Conservation (phyloP, 1,140 invertebrate species). For the Geopemphigus sp. region DNA sequence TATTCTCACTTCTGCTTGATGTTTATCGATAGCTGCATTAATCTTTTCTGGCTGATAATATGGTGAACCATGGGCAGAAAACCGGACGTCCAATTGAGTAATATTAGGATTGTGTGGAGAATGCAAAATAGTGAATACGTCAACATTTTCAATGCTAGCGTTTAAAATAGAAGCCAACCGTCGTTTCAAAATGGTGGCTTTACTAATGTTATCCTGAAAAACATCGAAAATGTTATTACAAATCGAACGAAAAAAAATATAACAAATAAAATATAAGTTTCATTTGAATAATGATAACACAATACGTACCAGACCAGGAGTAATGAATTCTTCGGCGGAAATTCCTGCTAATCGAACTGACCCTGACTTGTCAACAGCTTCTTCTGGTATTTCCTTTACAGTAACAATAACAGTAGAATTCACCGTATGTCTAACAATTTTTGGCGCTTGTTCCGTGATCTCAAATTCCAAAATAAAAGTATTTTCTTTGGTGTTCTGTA, state of each 20-base stretch:
- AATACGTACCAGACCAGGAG: constrained; percentile 56
- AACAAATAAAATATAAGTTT: no score
- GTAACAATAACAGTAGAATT: constrained; percentile 78
- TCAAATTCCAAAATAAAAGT: constrained; percentile 69
- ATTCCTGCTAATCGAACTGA: constrained; percentile 80
- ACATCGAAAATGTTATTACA: constrained; percentile 39
- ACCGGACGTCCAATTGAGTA: constrained; percentile 75
- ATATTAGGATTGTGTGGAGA: constrained; percentile 64
- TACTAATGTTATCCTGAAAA: constrained; percentile 64
- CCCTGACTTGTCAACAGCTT: constrained; percentile 85
- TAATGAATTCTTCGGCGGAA: constrained; percentile 81
- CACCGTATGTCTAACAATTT: constrained; percentile 63
- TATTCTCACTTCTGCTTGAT: constrained; percentile 64
- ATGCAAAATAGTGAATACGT: constrained; percentile 84
- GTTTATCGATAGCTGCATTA: constrained; percentile 71
- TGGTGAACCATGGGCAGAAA: constrained; percentile 87
- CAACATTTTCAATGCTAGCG: constrained; percentile 76
- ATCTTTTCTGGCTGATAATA: constrained; percentile 83
- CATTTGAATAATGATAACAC: background rate
- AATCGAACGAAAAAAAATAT: background rate
- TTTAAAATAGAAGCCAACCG: constrained; percentile 73
- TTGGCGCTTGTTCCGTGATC: constrained; percentile 61
- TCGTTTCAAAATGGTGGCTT: constrained; percentile 69
- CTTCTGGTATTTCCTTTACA: constrained; percentile 80
- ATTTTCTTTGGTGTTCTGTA: constrained; percentile 66